phyloP scores from a whole-genome alignment of 2,113 vertebrate genomes.

The Polypterus bichir region DNA sequence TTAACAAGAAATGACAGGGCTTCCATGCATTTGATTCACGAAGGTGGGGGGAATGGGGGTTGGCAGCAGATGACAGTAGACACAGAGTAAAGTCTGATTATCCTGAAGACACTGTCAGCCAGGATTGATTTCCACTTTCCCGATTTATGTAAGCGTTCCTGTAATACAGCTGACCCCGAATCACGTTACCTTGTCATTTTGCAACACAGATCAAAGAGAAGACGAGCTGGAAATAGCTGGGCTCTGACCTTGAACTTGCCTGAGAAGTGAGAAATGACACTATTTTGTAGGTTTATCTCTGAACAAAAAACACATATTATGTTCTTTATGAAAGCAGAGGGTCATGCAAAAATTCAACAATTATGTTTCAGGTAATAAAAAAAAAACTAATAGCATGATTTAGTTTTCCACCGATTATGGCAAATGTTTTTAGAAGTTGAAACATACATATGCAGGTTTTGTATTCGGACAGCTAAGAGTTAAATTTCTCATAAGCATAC shows the following conservation, averaged over 20 bases:
- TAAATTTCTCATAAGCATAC: too few species aligned
- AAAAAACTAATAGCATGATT: too few species aligned
- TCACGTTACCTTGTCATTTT: conserved; percentile 92
- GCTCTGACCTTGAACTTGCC: conserved; percentile 80
- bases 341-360: conserved; percentile 69
- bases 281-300: conserved; percentile 29
- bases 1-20: conserved; percentile 67
- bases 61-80: conserved; percentile 51
- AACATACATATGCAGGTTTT: too few species aligned
- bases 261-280: conserved; percentile 54
- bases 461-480: too few species aligned
- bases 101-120: conserved; percentile 94
- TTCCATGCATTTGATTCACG: conserved; percentile 54
- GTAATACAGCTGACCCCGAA: conserved; percentile 85
- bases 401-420: too few species aligned
- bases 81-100: conserved; percentile 74
- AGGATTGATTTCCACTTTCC: conserved; percentile 83
- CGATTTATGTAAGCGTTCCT: conserved; percentile 73
- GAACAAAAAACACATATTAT: conserved; percentile 19
- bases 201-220: conserved; percentile 74
- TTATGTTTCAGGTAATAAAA: conserved; percentile 8
- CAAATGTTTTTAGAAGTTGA: too few species aligned
- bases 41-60: conserved; percentile 3
- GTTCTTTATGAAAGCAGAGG: conserved; percentile 59
- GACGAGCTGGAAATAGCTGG: conserved; percentile 88